phyloP scores from a whole-genome alignment of 2,113 vertebrate species.

The Piaya cayana region DNA sequence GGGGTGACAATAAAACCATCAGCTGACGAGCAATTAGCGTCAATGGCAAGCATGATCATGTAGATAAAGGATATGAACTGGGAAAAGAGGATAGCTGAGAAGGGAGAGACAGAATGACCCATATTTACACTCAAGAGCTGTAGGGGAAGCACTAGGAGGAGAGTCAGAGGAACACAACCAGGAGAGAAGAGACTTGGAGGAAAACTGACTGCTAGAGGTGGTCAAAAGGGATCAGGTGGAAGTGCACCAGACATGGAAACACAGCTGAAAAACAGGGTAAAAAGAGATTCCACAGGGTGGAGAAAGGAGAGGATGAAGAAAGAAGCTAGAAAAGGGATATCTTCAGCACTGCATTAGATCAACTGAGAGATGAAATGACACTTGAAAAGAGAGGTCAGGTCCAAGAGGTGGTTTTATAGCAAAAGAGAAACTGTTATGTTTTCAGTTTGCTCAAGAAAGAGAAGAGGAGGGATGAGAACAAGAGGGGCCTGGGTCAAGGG shows the following conservation, averaged over 20 bases:
- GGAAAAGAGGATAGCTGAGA: background rate
- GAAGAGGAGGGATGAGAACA: background rate
- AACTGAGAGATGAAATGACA: background rate
- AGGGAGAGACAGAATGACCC: background rate
- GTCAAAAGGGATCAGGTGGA: background rate
- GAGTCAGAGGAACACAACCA: background rate
- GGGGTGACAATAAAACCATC: background rate
- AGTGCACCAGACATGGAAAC: background rate
- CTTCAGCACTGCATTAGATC: background rate
- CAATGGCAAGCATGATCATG: rapidly evolving
- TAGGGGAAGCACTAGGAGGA: background rate
- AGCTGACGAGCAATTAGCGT: background rate
- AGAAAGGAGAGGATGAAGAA: background rate
- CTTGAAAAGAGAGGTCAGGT: background rate
- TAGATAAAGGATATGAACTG: background rate
- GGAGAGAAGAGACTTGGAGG: background rate
- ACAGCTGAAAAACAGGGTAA: background rate
- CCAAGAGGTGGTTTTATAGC: background rate
- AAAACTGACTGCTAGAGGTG: background rate
- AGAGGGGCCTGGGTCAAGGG: background rate
- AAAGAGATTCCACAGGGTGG: background rate
- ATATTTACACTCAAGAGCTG: background rate
- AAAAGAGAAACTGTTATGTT: background rate
- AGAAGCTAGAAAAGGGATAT: background rate
- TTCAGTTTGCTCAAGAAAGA: background rate